Conservation (phyloP, 2,113 vertebrate genomes). For the Bostrychus sinensis region DNA sequence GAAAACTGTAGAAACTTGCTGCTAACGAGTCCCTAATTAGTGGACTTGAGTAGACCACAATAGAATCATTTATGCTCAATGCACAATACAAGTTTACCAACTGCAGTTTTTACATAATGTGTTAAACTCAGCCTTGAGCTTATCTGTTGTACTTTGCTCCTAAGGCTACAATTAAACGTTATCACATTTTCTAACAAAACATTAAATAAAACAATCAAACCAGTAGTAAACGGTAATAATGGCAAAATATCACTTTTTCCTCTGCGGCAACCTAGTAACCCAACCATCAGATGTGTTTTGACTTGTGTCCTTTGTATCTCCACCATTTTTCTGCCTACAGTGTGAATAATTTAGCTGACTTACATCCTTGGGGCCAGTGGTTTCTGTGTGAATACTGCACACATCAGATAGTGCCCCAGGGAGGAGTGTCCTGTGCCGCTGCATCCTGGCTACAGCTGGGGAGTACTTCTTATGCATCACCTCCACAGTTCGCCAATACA, state of each 20-base stretch:
- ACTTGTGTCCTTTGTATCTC: slow-evolving; percentile 30
- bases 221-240: not conserved
- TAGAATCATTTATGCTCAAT: not conserved
- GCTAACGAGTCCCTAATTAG: too few relatives aligned
- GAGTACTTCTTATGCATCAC: slow-evolving; percentile 13
- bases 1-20: too few relatives aligned
- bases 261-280: slow-evolving; percentile 10
- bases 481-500: slow-evolving; percentile 6
- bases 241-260: not conserved
- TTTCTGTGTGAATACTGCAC: slow-evolving; percentile 46
- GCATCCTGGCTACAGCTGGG: slow-evolving; percentile 26
- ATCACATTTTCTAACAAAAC: not conserved
- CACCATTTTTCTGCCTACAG: slow-evolving; percentile 11
- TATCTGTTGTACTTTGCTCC: not conserved
- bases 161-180: not conserved
- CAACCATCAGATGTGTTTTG: slow-evolving; percentile 26
- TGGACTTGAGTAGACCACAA: not conserved
- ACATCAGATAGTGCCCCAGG: slow-evolving; percentile 53
- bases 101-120: not conserved
- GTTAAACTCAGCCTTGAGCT: not conserved
- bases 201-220: not conserved
- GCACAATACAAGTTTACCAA: not conserved
- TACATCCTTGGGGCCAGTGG: slow-evolving; percentile 43
- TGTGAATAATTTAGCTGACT: slow-evolving; percentile 62
- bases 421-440: slow-evolving; percentile 25